Evolutionary conservation across 1,140 invertebrate species (phyloP), one percentile per base, ranked within the genome.

Genomic region (Pararge aegeria): DNA sequence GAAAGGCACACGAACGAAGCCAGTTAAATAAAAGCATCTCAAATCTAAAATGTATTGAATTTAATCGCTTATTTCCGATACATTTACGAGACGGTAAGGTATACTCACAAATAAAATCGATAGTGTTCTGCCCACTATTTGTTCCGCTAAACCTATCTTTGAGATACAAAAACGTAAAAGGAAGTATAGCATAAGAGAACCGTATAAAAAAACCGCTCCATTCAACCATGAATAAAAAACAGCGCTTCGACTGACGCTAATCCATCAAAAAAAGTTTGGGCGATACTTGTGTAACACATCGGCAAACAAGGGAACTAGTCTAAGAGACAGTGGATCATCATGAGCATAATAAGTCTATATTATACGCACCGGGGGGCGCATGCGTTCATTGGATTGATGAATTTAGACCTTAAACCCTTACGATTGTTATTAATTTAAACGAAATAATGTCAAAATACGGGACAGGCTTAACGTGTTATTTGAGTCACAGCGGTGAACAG

Each of bases 181-280:
- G 40, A 44, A 44, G 20, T 44, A 19, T 44, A 18, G 38, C 15
- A 5, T n/a, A 34, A 34, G 30, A 34, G 30, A 34, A 12, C 9
- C 30, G 30, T 34, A 29, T 16, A 24, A 40, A 40, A 40, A 40
- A 40, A 15, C 5, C 13, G 16, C 38, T 40, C 16, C 38, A 40
- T 40, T 40, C 38, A 40, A 40, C 38, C 38, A 16, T 46, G 42
- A 46, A 46, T 46, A 46, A 46, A 46, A 46, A 46, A 46, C 42
- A 21, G 42, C 19, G 18, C 19, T 21, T 46, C 50, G 56, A 66
- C 62, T 71, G 61, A 65, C 61, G 63, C 52, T 67, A 66, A 68
- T 64, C 64, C 58, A 64, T 68, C 62, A 74, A 73, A 64, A 67
- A 69, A 63, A 38, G 34, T 54, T 38, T 30, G 21, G 21, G 58